A percentile compares a stretch with the other conserved stretches of the same genome.
Evolutionary conservation across 2,113 vertebrate species (phyloP).

Genomic region (Pygoscelis adeliae): DNA sequence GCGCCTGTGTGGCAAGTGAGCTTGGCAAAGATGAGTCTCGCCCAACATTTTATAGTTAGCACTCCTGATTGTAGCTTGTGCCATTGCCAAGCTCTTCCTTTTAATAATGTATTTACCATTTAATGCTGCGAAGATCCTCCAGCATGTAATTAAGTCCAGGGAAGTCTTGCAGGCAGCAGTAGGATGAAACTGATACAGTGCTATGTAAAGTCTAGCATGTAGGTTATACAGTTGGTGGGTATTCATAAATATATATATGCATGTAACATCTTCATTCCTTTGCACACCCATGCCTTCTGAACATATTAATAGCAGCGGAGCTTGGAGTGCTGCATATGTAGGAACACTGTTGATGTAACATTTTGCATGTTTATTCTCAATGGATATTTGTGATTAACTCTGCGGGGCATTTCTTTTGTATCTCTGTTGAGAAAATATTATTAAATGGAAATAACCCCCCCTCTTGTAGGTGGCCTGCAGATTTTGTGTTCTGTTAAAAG

Average conservation of each 20-base stretch:
- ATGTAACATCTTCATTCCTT: neutral
- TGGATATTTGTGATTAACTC: conserved; percentile 29
- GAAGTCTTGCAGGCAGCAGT: conserved; percentile 21
- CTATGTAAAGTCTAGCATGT: conserved; percentile 8
- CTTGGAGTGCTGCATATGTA: neutral
- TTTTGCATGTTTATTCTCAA: conserved; percentile 24
- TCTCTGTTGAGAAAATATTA: conserved; percentile 5
- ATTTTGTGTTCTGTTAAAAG: neutral
- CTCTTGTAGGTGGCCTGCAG: conserved; percentile 4
- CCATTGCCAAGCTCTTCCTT: neutral
- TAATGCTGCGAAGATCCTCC: neutral
- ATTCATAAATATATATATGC: neutral
- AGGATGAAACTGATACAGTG: conserved; percentile 7
- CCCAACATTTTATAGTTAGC: neutral
- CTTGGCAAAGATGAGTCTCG: neutral
- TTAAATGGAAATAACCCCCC: neutral
- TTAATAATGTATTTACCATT: neutral
- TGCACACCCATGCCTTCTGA: conserved; percentile 7
- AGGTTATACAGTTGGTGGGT: neutral
- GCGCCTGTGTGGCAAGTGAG: accelerated
- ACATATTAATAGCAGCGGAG: neutral
- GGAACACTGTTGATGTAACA: conserved; percentile 18
- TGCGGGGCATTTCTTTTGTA: conserved; percentile 13
- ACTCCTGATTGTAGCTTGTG: neutral
- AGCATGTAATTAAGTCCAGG: neutral